Evolutionary conservation across 1,140 invertebrate species (phyloP).

Genomic region (Papilio polyxenes): DNA sequence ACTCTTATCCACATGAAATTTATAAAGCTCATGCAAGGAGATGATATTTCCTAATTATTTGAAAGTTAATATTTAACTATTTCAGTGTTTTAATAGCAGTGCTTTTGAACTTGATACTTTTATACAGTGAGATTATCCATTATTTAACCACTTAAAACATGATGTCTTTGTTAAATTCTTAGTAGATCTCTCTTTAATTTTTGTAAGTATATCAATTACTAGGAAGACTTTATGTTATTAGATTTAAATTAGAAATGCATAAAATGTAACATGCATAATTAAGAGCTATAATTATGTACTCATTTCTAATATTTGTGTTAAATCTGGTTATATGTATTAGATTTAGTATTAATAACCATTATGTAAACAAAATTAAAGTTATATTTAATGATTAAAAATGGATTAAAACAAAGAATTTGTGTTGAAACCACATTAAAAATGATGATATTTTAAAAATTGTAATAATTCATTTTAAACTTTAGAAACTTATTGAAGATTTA

Average conservation of each 20-base stretch:
- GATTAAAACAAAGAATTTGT: background rate
- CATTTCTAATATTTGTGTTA: constrained; percentile 24
- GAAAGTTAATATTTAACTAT: background rate
- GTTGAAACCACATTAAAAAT: constrained; percentile 17
- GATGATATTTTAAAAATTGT: constrained; percentile 1
- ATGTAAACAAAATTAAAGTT: constrained; percentile 14
- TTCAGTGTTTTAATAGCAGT: constrained; percentile 27
- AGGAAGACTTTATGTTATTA: constrained; percentile 18
- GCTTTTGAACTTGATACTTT: constrained; percentile 37
- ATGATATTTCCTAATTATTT: background rate
- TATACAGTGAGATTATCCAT: constrained; percentile 38
- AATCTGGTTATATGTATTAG: constrained; percentile 32
- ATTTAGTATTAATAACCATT: constrained; percentile 3
- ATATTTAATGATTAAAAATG: constrained; percentile 12
- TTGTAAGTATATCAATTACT: constrained; percentile 30
- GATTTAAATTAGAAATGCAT: constrained; percentile 33
- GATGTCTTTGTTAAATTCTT: constrained; percentile 32
- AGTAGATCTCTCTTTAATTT: constrained; percentile 11
- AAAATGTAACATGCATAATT: constrained; percentile 34
- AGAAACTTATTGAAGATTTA: constrained; percentile 5
- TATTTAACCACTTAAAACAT: constrained; percentile 32
- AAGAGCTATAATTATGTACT: constrained; percentile 34
- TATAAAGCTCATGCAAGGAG: background rate
- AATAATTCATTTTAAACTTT: constrained; percentile 29
- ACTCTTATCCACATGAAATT: constrained; percentile 62